A percentile compares a stretch with the other conserved stretches of the same genome.
Conservation (phyloP, 2,113 vertebrate genomes). For the Tachysurus vachellii region DNA sequence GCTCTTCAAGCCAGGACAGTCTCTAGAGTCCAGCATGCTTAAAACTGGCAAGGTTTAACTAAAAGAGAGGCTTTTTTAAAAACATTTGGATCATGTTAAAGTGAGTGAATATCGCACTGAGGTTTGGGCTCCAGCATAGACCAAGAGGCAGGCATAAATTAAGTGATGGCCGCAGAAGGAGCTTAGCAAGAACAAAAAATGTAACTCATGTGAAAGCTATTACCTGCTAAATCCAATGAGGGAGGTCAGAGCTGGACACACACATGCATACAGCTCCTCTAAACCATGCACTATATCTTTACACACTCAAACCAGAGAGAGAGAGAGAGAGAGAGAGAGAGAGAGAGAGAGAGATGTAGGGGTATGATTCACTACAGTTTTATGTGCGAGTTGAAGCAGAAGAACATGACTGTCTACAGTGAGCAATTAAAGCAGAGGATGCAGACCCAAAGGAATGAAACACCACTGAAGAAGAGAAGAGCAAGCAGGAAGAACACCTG, state of each 20-base stretch:
- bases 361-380: slow-evolving; percentile 41
- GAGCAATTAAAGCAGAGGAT: slow-evolving; percentile 5
- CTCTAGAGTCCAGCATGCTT: slow-evolving; percentile 21
- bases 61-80: slow-evolving; percentile 43
- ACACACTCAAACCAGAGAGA: neutral
- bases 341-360: slow-evolving; percentile 8
- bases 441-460: slow-evolving; percentile 33
- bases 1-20: slow-evolving; percentile 15
- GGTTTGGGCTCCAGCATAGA: slow-evolving; percentile 41
- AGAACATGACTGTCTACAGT: slow-evolving; percentile 29
- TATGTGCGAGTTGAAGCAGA: slow-evolving; percentile 40
- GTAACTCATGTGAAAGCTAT: slow-evolving; percentile 54
- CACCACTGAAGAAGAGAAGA: slow-evolving; percentile 28
- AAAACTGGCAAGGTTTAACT: slow-evolving; percentile 39
- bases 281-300: slow-evolving; percentile 15
- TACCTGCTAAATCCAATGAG: slow-evolving; percentile 55
- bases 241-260: slow-evolving; percentile 32
- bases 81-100: slow-evolving; percentile 52
- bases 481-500: slow-evolving; percentile 36
- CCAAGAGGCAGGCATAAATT: slow-evolving; percentile 56
- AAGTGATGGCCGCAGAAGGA: slow-evolving; percentile 55
- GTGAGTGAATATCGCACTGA: slow-evolving; percentile 46
- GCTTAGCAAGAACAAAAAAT: slow-evolving; percentile 48
- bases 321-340: neutral
- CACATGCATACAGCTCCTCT: slow-evolving; percentile 7